Percentiles rank a stretch among this genome's conserved stretches.
Evolutionary conservation across 1,140 invertebrate species (phyloP).

Genomic region (Drosophila miranda): DNA sequence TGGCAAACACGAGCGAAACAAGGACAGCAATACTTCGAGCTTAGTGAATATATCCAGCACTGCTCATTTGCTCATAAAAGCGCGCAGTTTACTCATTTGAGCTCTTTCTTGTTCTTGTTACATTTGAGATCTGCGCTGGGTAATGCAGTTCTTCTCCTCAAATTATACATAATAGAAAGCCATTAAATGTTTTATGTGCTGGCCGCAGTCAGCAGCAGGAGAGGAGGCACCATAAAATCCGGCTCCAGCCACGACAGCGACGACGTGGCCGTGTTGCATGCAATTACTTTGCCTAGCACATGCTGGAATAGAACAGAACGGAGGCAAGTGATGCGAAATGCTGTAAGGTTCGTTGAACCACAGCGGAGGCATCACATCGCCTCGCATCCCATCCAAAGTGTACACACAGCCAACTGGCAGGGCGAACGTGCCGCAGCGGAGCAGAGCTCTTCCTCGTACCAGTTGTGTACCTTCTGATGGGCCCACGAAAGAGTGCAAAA

Average conservation of each 20-base stretch:
- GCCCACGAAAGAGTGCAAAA: constrained; percentile 6
- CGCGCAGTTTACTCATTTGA: constrained; percentile 33
- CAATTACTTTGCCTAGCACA: constrained; percentile 69
- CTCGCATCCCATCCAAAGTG: constrained; percentile 28
- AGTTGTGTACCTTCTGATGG: constrained; percentile 37
- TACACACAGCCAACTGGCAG: constrained; percentile 45
- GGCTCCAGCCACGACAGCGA: constrained; percentile 30
- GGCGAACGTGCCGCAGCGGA: constrained; percentile 44
- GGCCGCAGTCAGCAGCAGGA: constrained; percentile 25
- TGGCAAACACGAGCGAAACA: too few relatives aligned
- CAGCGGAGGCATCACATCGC: constrained; percentile 29
- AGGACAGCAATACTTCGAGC: too few relatives aligned
- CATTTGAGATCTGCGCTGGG: constrained; percentile 23
- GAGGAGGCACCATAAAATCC: constrained; percentile 44
- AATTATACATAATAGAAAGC: constrained; percentile 74
- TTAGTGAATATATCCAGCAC: too few relatives aligned
- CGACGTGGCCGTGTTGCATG: constrained; percentile 53
- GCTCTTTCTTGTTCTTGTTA: constrained; percentile 14
- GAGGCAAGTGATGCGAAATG: constrained; percentile 69
- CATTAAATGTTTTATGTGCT: constrained; percentile 68
- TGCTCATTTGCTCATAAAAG: not conserved
- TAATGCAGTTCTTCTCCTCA: constrained; percentile 41
- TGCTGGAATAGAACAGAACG: constrained; percentile 55
- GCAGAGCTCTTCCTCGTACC: constrained; percentile 23
- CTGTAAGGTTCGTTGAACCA: constrained; percentile 71